These are phyloP conservation scores for Anthonomus grandis DNA, from an alignment of 1,140 invertebrate genomes.

Conservation along the genomic window DNA sequence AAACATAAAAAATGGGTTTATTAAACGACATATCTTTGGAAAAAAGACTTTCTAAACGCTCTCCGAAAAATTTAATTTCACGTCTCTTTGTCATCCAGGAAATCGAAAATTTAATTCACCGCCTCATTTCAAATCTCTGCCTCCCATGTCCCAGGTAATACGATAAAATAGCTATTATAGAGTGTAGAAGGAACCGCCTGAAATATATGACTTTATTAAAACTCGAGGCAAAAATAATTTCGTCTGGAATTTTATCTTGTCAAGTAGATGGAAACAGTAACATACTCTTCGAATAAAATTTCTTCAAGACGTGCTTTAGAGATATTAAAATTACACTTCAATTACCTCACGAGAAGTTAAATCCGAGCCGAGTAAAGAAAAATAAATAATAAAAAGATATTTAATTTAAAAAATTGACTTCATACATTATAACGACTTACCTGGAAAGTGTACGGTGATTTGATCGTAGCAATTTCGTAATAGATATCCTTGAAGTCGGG, in stretches of 20 bases:
- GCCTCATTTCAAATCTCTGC: neutral
- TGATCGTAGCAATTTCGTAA: slow-evolving; percentile 85
- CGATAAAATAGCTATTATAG: slow-evolving; percentile 9
- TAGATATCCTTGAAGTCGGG: slow-evolving; percentile 78
- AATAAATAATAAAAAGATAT: too few species aligned
- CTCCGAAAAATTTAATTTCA: too few species aligned
- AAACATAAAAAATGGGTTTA: too few species aligned
- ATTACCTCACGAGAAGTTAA: too few species aligned
- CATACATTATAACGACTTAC: slow-evolving; percentile 48
- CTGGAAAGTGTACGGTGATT: slow-evolving; percentile 85
- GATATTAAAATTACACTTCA: slow-evolving; percentile 1
- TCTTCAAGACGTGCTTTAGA: neutral
- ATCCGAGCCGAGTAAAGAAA: too few species aligned
- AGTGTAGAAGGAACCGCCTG: neutral
- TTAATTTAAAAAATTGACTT: too few species aligned
- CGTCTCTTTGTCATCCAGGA: too few species aligned
- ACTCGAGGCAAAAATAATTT: slow-evolving; percentile 22
- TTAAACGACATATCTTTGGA: too few species aligned
- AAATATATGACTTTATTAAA: slow-evolving; percentile 14
- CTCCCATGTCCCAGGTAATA: slow-evolving; percentile 2
- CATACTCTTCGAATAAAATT: neutral
- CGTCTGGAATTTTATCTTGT: slow-evolving; percentile 3
- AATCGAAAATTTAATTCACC: neutral
- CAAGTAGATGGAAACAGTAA: neutral
- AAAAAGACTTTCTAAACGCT: too few species aligned